Evolutionary conservation across 2,888 invertebrate genomes (phyloP).

Genomic region (Acheta domesticus): DNA sequence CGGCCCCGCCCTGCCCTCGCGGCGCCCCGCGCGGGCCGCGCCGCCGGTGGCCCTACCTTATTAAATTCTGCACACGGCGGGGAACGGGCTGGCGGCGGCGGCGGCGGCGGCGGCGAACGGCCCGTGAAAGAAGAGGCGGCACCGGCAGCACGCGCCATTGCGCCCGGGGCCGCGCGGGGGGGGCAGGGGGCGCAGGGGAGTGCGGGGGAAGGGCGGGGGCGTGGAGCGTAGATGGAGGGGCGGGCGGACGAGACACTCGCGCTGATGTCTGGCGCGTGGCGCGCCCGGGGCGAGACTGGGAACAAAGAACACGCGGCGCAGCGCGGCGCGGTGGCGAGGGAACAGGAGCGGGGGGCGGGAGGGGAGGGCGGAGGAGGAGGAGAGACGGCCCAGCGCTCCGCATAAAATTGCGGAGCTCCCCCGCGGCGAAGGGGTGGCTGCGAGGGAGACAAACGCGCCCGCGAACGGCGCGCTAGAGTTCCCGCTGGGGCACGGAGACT

Average conservation of each 20-base stretch:
- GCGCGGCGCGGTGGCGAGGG: background rate
- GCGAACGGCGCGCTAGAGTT: no score
- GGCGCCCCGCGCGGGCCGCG: background rate
- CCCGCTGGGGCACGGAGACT: no score
- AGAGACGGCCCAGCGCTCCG: background rate
- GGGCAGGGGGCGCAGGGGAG: background rate
- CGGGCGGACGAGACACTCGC: background rate
- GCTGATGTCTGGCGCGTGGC: conserved; percentile 18
- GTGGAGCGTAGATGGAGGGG: background rate
- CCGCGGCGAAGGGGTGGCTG: background rate
- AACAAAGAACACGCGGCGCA: background rate
- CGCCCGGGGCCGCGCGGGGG: background rate
- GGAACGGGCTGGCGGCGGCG: background rate
- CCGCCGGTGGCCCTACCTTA: background rate
- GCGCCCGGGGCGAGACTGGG: background rate
- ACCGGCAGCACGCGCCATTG: conserved; percentile 3
- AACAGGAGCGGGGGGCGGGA: background rate
- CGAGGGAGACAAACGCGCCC: no score
- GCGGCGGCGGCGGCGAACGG: background rate
- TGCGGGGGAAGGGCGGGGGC: background rate
- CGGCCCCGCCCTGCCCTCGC: background rate
- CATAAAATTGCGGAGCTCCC: background rate
- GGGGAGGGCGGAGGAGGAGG: no score
- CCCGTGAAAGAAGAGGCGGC: no score
- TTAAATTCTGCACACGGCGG: conserved; percentile 18